Conservation (phyloP, 2,113 vertebrate genomes). For the Ictalurus furcatus region DNA sequence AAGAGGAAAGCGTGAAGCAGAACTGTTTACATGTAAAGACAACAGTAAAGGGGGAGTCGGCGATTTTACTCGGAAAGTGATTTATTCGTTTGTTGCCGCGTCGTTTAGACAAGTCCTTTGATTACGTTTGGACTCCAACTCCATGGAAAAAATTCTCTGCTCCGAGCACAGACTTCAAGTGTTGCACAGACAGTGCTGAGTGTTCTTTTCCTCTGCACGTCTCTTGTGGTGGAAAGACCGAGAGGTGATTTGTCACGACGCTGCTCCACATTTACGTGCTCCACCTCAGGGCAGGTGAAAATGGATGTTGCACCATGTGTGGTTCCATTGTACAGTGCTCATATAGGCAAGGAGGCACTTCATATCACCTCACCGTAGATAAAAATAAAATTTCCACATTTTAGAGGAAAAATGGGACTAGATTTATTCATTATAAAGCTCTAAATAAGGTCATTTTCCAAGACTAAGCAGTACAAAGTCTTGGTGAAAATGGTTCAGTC, state of each 20-base stretch:
- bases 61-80: background rate
- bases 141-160: background rate
- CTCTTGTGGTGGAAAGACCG: slow-evolving; percentile 19
- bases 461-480: background rate
- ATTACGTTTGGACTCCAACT: background rate
- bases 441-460: background rate
- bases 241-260: slow-evolving; percentile 16
- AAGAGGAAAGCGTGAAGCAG: background rate
- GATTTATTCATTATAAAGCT: background rate
- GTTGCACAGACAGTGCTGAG: background rate
- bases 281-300: slow-evolving; percentile 18
- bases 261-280: background rate
- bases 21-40: background rate
- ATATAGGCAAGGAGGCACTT: background rate
- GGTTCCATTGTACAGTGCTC: background rate
- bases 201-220: slow-evolving; percentile 2
- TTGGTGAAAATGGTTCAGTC: background rate
- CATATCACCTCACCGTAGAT: background rate
- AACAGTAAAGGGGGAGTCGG: background rate
- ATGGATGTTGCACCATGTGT: slow-evolving; percentile 19
- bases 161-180: background rate
- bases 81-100: slow-evolving; percentile 1
- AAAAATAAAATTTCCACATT: background rate
- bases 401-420: background rate
- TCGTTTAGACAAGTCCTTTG: slow-evolving; percentile 11